Evolutionary conservation across 2,888 invertebrate genomes (phyloP).

Genomic region (Limnephilus lunatus): DNA sequence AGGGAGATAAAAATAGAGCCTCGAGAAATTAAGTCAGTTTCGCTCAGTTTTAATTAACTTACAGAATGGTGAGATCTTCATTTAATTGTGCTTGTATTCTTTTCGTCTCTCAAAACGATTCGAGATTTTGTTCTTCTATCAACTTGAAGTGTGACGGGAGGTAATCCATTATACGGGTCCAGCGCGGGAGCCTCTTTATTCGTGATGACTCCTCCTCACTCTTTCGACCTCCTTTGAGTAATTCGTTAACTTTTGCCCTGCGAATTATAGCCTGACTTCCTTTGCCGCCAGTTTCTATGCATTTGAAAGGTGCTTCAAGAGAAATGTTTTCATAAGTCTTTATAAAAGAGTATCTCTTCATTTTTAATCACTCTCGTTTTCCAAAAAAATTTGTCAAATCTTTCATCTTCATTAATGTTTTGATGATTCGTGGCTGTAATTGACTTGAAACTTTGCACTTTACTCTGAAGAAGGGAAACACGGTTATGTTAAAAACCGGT

Average conservation of each 20-base stretch:
- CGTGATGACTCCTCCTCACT: neutral
- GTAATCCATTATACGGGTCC: conserved; percentile 26
- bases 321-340: neutral
- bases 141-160: conserved; percentile 30
- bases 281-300: too few relatives aligned
- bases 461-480: neutral
- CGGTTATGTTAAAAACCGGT: too few relatives aligned
- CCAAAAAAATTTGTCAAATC: neutral
- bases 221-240: neutral
- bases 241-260: neutral
- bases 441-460: neutral
- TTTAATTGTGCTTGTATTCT: conserved; percentile 39
- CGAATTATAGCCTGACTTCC: neutral
- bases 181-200: neutral
- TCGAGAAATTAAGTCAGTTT: conserved; percentile 57
- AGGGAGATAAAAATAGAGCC: conserved; percentile 53
- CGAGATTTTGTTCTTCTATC: conserved; percentile 1
- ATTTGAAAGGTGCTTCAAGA: neutral
- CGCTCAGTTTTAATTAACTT: conserved; percentile 55
- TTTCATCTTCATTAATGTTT: neutral
- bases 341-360: neutral
- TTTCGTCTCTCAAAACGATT: neutral
- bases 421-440: neutral
- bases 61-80: conserved; percentile 37
- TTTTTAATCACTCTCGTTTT: neutral